Base-by-base conservation (phyloP, 2,113 vertebrate genomes). In the Mesocricetus auratus region DNA sequence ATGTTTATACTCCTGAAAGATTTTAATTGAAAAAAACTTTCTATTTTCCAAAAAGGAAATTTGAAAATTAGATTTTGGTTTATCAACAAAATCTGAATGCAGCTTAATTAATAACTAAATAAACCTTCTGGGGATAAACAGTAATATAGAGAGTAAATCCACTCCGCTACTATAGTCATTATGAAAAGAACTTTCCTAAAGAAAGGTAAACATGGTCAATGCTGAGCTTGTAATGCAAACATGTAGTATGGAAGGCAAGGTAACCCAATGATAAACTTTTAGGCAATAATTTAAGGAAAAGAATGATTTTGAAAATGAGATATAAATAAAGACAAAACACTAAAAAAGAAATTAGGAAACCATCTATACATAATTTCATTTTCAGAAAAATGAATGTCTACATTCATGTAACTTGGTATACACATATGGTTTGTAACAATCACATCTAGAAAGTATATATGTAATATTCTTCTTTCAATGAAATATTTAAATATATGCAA, bases 61-160 rank as follows among this genome's bases (percentile, higher is more conserved):
- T 82, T 31, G 58, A 62, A n/a, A 78, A 31, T 1, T 64, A 73
- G 29, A 22, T 56, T 69, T 22, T 86, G 1, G 90, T 79, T 83
- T 62, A 62, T 17, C 26, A 66, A 92, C 58, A 94, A 93, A 71
- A 90, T 66, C n/a, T 94, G 86, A 47, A 82, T 31, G 29, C 64
- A 79, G 17, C 24, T 71, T 66, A 53, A 92, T 33, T 89, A 85
- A 89, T 31, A 64, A 33, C 53, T 87, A 66, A 0, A 64, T 42
- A 73, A 17, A 11, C 8, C 33, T 71, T 1, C 24, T 39, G 1
- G 3, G 13, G 33, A 50, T 9, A 69, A 9, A 39, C 21, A 62
- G 22, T 62, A 86, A 19, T 33, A 60, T 10, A 21, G 39, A 86
- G 13, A 1, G 17, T 21, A 29, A 45, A 53, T n/a, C 15, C 5